These are phyloP conservation scores for Drosophila nr. medialis DNA, from an alignment of 2,888 invertebrate species.

Conservation along the genomic window DNA sequence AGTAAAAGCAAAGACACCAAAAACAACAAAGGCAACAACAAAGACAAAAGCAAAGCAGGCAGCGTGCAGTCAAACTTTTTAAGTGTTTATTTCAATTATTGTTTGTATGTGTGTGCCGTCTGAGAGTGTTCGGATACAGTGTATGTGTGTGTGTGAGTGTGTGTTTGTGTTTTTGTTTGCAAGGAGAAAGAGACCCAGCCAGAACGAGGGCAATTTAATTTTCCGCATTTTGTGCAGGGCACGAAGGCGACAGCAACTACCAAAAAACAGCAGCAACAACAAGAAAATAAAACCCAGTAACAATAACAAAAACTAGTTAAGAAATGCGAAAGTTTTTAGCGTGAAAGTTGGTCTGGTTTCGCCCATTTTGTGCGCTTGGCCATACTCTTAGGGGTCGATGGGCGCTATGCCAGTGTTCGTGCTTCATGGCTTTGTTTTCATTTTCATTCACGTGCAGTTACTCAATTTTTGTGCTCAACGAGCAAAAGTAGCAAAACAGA, in stretches of 20 bases:
- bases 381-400: not conserved
- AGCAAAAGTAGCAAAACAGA: conserved; percentile 55
- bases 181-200: conserved; percentile 25
- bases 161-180: conserved; percentile 16
- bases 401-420: conserved; percentile 8
- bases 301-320: conserved; percentile 81
- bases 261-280: conserved; percentile 39
- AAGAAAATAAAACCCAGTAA: conserved; percentile 51
- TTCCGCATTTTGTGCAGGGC: conserved; percentile 71
- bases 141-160: conserved; percentile 29
- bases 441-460: conserved; percentile 80
- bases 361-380: conserved; percentile 10
- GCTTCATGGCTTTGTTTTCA: conserved; percentile 66
- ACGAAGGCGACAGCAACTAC: conserved; percentile 44
- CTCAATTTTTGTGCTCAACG: conserved; percentile 72
- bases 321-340: conserved; percentile 81
- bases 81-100: conserved; percentile 82
- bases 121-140: conserved; percentile 18
- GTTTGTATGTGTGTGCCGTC: conserved; percentile 55
- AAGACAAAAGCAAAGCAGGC: conserved; percentile 21
- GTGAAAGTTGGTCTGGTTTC: conserved; percentile 67
- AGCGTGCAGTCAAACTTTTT: conserved; percentile 68
- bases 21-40: conserved; percentile 10
- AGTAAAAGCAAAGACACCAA: conserved; percentile 26
- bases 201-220: conserved; percentile 76